Percentiles rank a stretch among this genome's conserved stretches.
Conservation (phyloP, 2,888 invertebrate species). For the Merodon equestris region DNA sequence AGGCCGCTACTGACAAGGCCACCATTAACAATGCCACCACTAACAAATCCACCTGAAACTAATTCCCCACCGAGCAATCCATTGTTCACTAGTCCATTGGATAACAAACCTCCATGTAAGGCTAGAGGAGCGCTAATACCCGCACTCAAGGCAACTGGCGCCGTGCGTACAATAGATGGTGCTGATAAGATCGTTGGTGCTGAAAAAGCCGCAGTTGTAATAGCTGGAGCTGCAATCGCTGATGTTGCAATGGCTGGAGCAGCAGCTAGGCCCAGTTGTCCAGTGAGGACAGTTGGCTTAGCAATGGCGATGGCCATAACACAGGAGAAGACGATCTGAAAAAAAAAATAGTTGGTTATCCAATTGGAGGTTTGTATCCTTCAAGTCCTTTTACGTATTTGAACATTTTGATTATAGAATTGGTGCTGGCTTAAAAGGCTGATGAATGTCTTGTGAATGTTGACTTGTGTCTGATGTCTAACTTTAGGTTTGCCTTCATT, state of each 20-base stretch:
- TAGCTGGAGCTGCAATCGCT: constrained; percentile 8
- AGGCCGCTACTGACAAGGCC: constrained; percentile 9
- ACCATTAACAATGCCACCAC: constrained; percentile 12
- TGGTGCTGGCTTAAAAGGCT: neutral
- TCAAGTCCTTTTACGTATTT: constrained; percentile 32
- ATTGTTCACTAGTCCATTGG: constrained; percentile 17
- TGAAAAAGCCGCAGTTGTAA: neutral
- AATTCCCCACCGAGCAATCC: constrained; percentile 18
- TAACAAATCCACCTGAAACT: constrained; percentile 18
- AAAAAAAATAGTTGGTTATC: too few species aligned
- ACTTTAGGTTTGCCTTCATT: neutral
- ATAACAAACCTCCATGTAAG: constrained; percentile 2
- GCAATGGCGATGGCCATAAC: constrained; percentile 22
- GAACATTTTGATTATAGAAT: constrained; percentile 31
- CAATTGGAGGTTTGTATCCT: neutral
- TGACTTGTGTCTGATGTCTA: constrained; percentile 33
- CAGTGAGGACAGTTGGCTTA: constrained; percentile 34
- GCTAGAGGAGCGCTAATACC: constrained; percentile 22
- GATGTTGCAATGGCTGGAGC: constrained; percentile 24
- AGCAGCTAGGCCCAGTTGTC: constrained; percentile 16
- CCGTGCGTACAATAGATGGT: constrained; percentile 22
- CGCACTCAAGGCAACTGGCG: constrained; percentile 11
- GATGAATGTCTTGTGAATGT: constrained; percentile 5
- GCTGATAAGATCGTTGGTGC: constrained; percentile 34
- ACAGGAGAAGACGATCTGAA: constrained; percentile 36